Evolutionary conservation across 2,888 invertebrate genomes (phyloP), one percentile per base, ranked within the genome.

Genomic region (Drosophila cognata): DNA sequence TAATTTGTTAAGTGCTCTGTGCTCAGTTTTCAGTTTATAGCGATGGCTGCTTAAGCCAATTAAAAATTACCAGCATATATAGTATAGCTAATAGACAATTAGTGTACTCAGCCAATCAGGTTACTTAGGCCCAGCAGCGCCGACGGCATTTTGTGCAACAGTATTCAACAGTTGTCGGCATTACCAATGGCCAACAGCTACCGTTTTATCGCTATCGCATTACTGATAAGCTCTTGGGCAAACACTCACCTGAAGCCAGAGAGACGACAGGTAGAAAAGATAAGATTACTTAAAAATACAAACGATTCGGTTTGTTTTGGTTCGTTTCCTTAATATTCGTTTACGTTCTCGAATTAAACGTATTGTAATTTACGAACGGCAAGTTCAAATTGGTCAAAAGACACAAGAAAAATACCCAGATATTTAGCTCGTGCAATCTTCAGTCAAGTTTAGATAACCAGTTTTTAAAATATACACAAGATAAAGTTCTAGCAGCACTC

Each of bases 41-140:
- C 84, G 80, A 82, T 84, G 86, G 84, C 83, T 82, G 84, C 81
- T 79, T 84, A 88, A 77, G 74, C 88, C 87, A 87, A 87, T 87
- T 87, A 88, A 76, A 86, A 87, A 81, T 80, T 74, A 78, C 82
- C 83, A 77, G 55, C 68, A 73, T 80, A 74, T 78, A 71, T 84
- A 88, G 74, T 86, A 86, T 86, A 81, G 68, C 73, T 78, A 74
- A 86, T 84, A 80, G 72, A 72, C 82, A 72, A 84, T 83, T 74
- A 81, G 75, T 87, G 71, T 86, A 88, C 86, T 86, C 87, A 86
- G 59, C 87, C 87, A 87, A 87, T 87, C 87, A 78, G 84, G 84
- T 81, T 82, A 64, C 82, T 69, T 68, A 58, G 25, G 56, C 59
- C 46, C 46, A 46, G 60, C 52, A 36, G 56, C n/a, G 48, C 74